Base-by-base conservation (phyloP, 2,888 invertebrate genomes). In the Helobdella robusta region DNA sequence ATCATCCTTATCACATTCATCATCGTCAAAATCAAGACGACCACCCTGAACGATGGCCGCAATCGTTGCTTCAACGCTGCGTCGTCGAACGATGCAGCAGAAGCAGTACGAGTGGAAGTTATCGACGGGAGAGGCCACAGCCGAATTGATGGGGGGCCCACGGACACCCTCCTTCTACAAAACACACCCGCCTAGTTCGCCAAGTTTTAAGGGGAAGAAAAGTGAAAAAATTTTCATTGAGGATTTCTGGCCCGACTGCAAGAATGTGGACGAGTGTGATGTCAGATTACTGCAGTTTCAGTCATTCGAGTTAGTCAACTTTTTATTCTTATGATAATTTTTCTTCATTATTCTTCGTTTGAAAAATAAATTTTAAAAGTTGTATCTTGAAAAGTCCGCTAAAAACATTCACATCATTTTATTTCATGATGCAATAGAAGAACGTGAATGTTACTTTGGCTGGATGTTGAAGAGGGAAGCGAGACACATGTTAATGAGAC, bases 61-160 rank as follows among this genome's bases (percentile, higher is more conserved):
- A 1, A 60, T 66, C 18, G 66, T 66, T 18, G 66, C 66, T 3
- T 66, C 66, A 25, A 66, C 66, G 30, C 62, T 66, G 18, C 66
- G 66, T 5, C 52, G 66, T 15, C 61, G 66, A 1, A 66, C 66
- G 46, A 61, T 62, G 65, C 66, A 66, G 58, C 66, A 66, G 56
- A 62, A 58, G 35, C 66, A 61, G 56, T 52, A 32, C 48, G 61
- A 66, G 44, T 40, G 25, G 60, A 60, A 60, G 60, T 8, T 36
- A n/a, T 20, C n/a, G 20, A 40, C 35, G 20, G 60, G 60, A 15
- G 60, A 40, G 8, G 46, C 40, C 2, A 30, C 56, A 18, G 35
- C 52, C n/a, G 58, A 64, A 34, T 58, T 52, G 64, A 52, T 64
- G 58, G 60, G 28, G 20, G 28, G 36, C 30, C 54, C 64, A 25